These are phyloP conservation scores for Galleria mellonella DNA, from an alignment of 1,140 invertebrate genomes.

Conservation along the genomic window DNA sequence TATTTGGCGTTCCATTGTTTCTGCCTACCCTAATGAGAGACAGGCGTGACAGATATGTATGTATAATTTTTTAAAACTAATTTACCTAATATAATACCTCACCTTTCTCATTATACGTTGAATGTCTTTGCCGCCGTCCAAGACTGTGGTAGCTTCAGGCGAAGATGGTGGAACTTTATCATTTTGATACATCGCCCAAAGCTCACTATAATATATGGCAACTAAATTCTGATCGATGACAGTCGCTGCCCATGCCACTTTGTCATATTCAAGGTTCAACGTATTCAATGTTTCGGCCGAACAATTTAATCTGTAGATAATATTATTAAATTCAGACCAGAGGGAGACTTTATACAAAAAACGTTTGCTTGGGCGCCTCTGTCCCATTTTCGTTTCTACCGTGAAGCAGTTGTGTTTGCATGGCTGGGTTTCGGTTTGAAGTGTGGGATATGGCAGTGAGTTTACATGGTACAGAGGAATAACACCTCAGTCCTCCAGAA, in stretches of 20 bases:
- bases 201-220: constrained; percentile 62
- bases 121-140: constrained; percentile 40
- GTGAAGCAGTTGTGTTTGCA: too few relatives aligned
- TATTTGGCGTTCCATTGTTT: too few relatives aligned
- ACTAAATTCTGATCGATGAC: constrained; percentile 41
- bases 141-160: constrained; percentile 30
- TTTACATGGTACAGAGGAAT: too few relatives aligned
- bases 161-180: constrained; percentile 41
- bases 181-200: constrained; percentile 41
- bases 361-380: too few relatives aligned
- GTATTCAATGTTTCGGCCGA: constrained; percentile 27
- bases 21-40: too few relatives aligned
- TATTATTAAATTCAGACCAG: neutral
- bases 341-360: too few relatives aligned
- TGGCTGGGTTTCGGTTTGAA: too few relatives aligned
- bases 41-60: too few relatives aligned
- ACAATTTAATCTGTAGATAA: neutral
- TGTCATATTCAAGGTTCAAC: constrained; percentile 46
- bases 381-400: too few relatives aligned
- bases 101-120: constrained; percentile 61
- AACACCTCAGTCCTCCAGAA: too few relatives aligned
- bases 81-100: neutral
- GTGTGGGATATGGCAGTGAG: too few relatives aligned
- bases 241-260: constrained; percentile 53
- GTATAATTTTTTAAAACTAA: too few relatives aligned